Base-by-base conservation (phyloP, 2,113 vertebrate species). In the Capreolus pygargus region DNA sequence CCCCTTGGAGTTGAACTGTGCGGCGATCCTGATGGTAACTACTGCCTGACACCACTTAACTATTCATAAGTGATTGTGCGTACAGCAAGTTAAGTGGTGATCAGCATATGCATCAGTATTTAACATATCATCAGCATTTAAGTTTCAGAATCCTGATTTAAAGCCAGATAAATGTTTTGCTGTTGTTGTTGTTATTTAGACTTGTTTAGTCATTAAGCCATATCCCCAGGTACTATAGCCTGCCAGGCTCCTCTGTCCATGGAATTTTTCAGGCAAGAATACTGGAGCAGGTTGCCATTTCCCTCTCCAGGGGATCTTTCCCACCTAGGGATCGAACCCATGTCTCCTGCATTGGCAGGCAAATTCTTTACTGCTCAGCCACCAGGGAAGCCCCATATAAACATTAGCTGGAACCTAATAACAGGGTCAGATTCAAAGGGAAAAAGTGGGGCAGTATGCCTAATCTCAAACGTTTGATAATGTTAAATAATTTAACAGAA, bases 401-500 rank as follows among this genome's bases (percentile, higher is more conserved):
- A 89, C 14, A 36, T 76, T 82, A 96, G 82, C 70, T 70, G 60
- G 3, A 74, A 30, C 4, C 39, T 85, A 67, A 90, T 86, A 78
- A n/a, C 52, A 76, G 64, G 45, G 39, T 83, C 55, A 95, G 28
- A 93, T 13, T 60, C 25, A 60, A 81, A 93, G 57, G 30, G 28
- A 88, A 70, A 70, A 61, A 14, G 39, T 39, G 25, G 54, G 36
- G 21, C 14, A 19, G 4, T 57, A 57, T 61, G 33, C 55, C 28
- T 95, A 54, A 78, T 79, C 58, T 52, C 3, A 33, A 85, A 88
- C n/a, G 39, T 28, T 45, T n/a, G 28, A 10, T 58, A 36, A 74
- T 84, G 39, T 86, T 60, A 93, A 94, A 89, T 57, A 93, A 92
- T 60, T 94, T 86, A 86, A 87, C 16, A 94, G 67, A 88, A 39